phyloP scores from a whole-genome alignment of 2,888 invertebrate genomes.

The Epistrophe eligans region DNA sequence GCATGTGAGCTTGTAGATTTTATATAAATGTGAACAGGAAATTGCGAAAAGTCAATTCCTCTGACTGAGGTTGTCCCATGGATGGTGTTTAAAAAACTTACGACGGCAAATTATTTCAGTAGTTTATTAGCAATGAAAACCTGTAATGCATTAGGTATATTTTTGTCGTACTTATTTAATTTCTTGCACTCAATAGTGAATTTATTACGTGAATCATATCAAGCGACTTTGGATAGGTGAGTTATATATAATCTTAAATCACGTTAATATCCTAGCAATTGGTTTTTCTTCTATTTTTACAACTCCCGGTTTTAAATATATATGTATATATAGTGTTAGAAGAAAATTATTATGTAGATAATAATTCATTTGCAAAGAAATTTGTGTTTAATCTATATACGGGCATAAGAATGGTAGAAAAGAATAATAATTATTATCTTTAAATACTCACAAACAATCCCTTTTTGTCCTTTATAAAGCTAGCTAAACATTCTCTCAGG shows the following conservation, averaged over 20 bases:
- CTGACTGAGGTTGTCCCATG: slow-evolving; percentile 23
- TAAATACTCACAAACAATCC: no score
- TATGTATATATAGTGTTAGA: background rate
- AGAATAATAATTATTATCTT: no score
- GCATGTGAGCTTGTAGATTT: slow-evolving; percentile 20
- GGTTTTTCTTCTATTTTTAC: background rate
- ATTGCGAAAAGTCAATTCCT: slow-evolving; percentile 53
- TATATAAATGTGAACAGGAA: slow-evolving; percentile 26
- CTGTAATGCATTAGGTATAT: slow-evolving; percentile 2
- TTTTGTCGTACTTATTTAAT: slow-evolving; percentile 3
- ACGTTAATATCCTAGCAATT: background rate
- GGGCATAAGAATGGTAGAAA: no score
- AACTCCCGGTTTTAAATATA: background rate
- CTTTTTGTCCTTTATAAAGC: no score
- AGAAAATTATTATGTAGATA: no score
- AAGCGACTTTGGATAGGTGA: background rate
- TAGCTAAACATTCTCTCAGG: no score
- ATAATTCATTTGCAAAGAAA: no score
- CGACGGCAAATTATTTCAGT: slow-evolving; percentile 23
- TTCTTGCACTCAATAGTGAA: background rate
- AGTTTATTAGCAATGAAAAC: slow-evolving; percentile 30
- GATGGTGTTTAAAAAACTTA: slow-evolving; percentile 23
- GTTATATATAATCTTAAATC: background rate
- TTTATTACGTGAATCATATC: background rate
- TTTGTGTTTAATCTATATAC: no score